Base-by-base conservation (phyloP, 2,888 invertebrate genomes). In the Cheiracanthium punctorium region DNA sequence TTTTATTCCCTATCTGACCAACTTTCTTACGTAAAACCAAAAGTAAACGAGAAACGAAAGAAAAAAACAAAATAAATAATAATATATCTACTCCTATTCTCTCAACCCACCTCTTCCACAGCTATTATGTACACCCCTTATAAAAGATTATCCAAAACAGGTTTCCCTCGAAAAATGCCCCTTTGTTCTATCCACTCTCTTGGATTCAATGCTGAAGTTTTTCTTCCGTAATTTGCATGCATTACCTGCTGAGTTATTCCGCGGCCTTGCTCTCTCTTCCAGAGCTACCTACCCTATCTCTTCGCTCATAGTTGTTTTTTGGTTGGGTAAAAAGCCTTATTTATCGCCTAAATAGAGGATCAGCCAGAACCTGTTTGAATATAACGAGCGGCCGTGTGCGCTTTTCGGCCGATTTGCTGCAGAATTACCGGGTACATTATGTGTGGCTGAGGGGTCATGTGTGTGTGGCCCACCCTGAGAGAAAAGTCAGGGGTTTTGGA, bases 151-250 rank as follows among this genome's bases (percentile, higher is more conserved):
- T 17, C 58, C 24, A 24, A 58, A 58, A 58, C 58, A 24, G 58
- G 58, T 58, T 58, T 58, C 58, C 58, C 24, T 58, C 24, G 5
- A 10, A 58, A 58, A 58, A 58, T 58, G 24, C 58, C 58, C 58
- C 58, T 58, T 58, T 58, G 58, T 58, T 58, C 58, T 58, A 20
- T 37, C 58, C 24, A 2, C 24, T 20, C 24, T 58, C 24, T 24
- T 24, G n/a, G 5, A 48, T 58, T 58, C 24, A 5, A 5, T 17
- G 58, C 37, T 8, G 12, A 10, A 37, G 37, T 8, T n/a, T n/a
- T 4, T 24, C 58, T 58, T 58, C 58, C 58, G 58, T 58, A 58
- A 58, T 58, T 24, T 58, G 58, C 58, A 58, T 58, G 58, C 58
- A 58, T 58, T 58, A 58, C 58, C 58, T 17, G 58, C 24, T 20